Percentiles rank a stretch among this genome's conserved stretches.
phyloP scores from a whole-genome alignment of 2,797 vertebrate genomes.

The Anableps anableps region DNA sequence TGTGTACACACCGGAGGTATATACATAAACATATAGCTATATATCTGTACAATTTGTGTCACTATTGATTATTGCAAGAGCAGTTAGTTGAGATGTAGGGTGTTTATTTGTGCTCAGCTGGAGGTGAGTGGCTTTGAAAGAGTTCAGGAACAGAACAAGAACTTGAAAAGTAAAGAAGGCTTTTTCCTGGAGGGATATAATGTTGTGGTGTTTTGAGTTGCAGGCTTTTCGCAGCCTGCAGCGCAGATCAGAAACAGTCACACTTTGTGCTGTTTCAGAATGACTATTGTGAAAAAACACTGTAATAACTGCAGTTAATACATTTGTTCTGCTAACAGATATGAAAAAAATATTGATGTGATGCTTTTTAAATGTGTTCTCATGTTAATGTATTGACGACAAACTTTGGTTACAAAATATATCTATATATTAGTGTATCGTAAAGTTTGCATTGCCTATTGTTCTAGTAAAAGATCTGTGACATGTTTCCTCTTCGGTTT shows the following conservation, averaged over 20 bases:
- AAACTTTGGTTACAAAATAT: constrained; percentile 76
- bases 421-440: constrained; percentile 79
- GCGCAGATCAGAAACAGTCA: constrained; percentile 55
- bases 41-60: constrained; percentile 80
- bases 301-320: constrained; percentile 70
- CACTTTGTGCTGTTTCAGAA: constrained; percentile 65
- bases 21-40: constrained; percentile 80
- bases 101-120: constrained; percentile 68
- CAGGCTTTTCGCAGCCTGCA: constrained; percentile 52
- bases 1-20: constrained; percentile 83
- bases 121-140: constrained; percentile 55
- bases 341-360: constrained; percentile 81
- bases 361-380: constrained; percentile 84
- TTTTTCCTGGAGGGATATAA: constrained; percentile 42
- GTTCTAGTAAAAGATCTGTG: constrained; percentile 81
- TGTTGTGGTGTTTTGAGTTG: constrained; percentile 57
- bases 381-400: constrained; percentile 78
- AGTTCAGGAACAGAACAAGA: constrained; percentile 52
- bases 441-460: constrained; percentile 83
- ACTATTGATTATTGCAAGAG: constrained; percentile 76
- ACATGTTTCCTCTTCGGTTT: constrained; percentile 78
- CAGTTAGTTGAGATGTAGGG: constrained; percentile 64
- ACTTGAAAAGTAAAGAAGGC: constrained; percentile 48
- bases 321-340: constrained; percentile 75
- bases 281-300: constrained; percentile 55